These are phyloP conservation scores for Blastobasis adustella DNA, from an alignment of 2,888 invertebrate genomes.

Conservation along the genomic window DNA sequence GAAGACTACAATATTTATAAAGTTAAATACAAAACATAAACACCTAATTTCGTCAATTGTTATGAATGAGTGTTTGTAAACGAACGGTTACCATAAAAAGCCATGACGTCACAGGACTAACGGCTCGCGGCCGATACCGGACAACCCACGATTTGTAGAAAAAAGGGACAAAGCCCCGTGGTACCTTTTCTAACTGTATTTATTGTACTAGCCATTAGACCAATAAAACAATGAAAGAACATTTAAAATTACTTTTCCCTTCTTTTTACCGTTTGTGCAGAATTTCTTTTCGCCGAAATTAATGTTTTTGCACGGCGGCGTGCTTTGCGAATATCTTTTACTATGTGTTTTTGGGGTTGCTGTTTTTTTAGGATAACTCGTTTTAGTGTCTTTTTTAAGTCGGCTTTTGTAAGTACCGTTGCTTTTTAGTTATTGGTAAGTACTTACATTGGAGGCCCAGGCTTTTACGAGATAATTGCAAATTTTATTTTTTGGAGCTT, in stretches of 20 bases:
- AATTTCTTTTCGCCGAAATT: constrained; percentile 59
- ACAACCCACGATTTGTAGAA: constrained; percentile 20
- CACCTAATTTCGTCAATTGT: no score
- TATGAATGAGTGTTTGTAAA: background rate
- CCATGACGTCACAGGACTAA: constrained; percentile 41
- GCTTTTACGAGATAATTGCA: no score
- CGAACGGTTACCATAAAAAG: constrained; percentile 10
- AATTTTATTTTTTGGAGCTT: no score
- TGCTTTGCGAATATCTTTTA: constrained; percentile 24
- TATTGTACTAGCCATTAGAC: constrained; percentile 21
- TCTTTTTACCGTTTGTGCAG: constrained; percentile 41
- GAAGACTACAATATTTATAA: no score
- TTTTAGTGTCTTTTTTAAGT: no score
- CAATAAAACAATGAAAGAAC: constrained; percentile 28
- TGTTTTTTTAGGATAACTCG: constrained; percentile 16
- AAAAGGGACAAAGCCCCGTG: constrained; percentile 15
- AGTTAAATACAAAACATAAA: no score
- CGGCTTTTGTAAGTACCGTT: no score
- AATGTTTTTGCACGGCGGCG: constrained; percentile 19
- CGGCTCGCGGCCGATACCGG: constrained; percentile 23
- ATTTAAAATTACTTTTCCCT: constrained; percentile 10
- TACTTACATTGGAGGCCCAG: no score
- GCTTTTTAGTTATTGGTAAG: no score
- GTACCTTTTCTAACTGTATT: constrained; percentile 12
- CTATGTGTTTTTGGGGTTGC: constrained; percentile 27